phyloP scores from a whole-genome alignment of 2,113 vertebrate genomes.

The Poeciliopsis occidentalis region DNA sequence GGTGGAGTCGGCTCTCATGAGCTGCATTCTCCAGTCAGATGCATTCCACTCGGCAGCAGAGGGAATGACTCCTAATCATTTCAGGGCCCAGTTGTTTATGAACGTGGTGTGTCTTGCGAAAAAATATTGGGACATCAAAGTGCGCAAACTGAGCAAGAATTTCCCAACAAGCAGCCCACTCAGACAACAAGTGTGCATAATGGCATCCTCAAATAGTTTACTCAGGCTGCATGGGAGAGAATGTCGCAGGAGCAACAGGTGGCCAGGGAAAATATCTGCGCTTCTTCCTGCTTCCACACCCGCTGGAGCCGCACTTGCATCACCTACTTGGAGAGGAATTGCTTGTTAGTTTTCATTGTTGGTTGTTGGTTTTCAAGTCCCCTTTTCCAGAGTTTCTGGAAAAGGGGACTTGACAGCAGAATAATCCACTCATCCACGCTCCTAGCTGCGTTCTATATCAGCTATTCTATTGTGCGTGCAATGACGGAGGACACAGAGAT shows the following conservation, averaged over 20 bases:
- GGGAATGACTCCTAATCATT: slow-evolving; percentile 39
- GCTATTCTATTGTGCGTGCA: neutral
- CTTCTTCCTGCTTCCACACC: slow-evolving; percentile 44
- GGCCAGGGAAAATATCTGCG: slow-evolving; percentile 71
- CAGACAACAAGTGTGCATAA: slow-evolving; percentile 70
- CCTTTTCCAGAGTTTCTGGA: slow-evolving; percentile 77
- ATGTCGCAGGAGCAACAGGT: slow-evolving; percentile 79
- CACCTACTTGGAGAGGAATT: slow-evolving; percentile 79
- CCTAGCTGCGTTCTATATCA: slow-evolving; percentile 43
- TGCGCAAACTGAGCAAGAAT: slow-evolving; percentile 33
- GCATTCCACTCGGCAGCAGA: slow-evolving; percentile 27
- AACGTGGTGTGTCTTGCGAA: slow-evolving; percentile 4
- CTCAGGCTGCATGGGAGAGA: slow-evolving; percentile 65
- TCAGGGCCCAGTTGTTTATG: slow-evolving; percentile 27
- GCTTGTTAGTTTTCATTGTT: slow-evolving; percentile 66
- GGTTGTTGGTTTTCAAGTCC: no score
- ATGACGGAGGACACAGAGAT: slow-evolving; percentile 42
- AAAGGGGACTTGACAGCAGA: slow-evolving; percentile 39
- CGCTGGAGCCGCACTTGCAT: slow-evolving; percentile 61
- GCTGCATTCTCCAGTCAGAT: slow-evolving; percentile 32
- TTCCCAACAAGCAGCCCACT: slow-evolving; percentile 39
- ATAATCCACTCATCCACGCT: slow-evolving; percentile 39
- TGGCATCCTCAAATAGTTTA: slow-evolving; percentile 75
- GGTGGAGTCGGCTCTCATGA: slow-evolving; percentile 24
- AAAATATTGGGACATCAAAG: slow-evolving; percentile 54